These are phyloP conservation scores for Oncorhynchus nerka DNA, from an alignment of 2,113 vertebrate species.

Conservation along the genomic window DNA sequence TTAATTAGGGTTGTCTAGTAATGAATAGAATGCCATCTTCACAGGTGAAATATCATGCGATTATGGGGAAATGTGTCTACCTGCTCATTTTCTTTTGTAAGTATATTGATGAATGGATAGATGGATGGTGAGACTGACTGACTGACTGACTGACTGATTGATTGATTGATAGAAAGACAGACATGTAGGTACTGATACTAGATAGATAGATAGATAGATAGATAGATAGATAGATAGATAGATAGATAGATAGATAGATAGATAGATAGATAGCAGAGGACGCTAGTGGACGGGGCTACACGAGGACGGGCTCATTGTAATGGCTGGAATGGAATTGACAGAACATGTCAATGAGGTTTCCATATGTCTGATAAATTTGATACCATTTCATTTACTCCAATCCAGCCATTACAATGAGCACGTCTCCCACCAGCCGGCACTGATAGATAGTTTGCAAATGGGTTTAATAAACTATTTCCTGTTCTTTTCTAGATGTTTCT, in stretches of 20 bases:
- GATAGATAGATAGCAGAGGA: background rate
- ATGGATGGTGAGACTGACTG: background rate
- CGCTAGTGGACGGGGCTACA: too few species aligned
- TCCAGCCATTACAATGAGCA: too few species aligned
- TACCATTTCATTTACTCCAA: too few species aligned
- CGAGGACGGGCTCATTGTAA: too few species aligned
- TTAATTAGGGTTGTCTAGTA: too few species aligned
- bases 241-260: background rate
- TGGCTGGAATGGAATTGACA: too few species aligned
- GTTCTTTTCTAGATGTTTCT: conserved; percentile 1
- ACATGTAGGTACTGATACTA: background rate
- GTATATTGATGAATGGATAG: background rate
- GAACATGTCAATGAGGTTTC: too few species aligned
- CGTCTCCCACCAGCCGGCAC: too few species aligned
- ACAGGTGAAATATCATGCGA: background rate
- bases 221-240: background rate
- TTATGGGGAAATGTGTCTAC: background rate
- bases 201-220: background rate
- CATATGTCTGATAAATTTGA: too few species aligned
- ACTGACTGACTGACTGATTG: too few species aligned
- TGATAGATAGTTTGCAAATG: background rate
- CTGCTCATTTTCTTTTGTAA: background rate
- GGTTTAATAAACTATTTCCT: background rate
- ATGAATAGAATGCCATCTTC: too few species aligned
- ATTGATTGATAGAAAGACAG: background rate